These are phyloP conservation scores for Tetraodon nigroviridis DNA, from an alignment of 2,113 vertebrate species.

Conservation along the genomic window DNA sequence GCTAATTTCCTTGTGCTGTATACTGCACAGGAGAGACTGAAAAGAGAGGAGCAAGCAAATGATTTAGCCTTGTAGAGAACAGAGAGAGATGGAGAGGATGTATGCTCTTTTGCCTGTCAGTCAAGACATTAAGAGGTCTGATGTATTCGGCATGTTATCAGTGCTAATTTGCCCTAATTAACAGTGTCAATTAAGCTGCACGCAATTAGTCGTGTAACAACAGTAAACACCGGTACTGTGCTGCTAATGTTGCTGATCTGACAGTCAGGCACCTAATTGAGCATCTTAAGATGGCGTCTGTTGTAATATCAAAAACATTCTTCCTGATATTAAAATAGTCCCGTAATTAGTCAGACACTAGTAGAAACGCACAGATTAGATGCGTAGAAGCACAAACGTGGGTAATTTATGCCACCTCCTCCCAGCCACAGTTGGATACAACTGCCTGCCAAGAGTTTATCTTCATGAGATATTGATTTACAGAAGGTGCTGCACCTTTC, in stretches of 20 bases:
- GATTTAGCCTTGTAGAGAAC: conserved; percentile 33
- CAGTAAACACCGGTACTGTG: conserved; percentile 90
- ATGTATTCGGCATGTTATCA: conserved; percentile 81
- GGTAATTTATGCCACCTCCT: conserved; percentile 18
- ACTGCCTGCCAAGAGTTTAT: conserved; percentile 48
- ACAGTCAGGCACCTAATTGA: conserved; percentile 84
- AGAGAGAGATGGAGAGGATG: conserved; percentile 48
- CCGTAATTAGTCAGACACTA: conserved; percentile 9
- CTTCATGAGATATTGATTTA: conserved; percentile 64
- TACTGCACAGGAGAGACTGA: conserved; percentile 21
- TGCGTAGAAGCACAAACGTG: neutral
- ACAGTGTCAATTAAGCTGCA: conserved; percentile 96
- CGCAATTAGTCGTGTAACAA: conserved; percentile 93
- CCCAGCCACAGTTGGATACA: conserved; percentile 18
- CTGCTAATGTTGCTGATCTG: conserved; percentile 89
- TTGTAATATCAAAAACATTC: neutral
- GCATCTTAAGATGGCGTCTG: conserved; percentile 65
- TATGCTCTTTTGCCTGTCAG: conserved; percentile 61
- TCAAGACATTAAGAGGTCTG: conserved; percentile 64
- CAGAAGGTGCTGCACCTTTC: conserved; percentile 64
- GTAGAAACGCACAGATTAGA: conserved; percentile 3
- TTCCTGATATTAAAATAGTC: conserved; percentile 30
- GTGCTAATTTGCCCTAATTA: conserved; percentile 92
- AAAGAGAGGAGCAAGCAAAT: conserved; percentile 52
- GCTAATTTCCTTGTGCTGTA: conserved; percentile 34